phyloP scores from a whole-genome alignment of 1,140 invertebrate genomes.

The Solenopsis fugax region DNA sequence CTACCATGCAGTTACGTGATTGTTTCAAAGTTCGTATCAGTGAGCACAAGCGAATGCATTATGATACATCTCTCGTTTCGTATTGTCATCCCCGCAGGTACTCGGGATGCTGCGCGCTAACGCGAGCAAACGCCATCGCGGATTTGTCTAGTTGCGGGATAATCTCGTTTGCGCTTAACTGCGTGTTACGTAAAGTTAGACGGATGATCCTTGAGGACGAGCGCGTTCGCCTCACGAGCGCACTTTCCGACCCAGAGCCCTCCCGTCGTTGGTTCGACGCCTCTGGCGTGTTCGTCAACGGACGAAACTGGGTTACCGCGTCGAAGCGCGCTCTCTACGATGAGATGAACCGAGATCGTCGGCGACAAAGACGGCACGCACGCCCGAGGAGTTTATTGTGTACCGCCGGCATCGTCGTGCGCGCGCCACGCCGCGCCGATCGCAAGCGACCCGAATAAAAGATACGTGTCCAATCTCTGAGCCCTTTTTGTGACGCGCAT shows the following conservation, averaged over 20 bases:
- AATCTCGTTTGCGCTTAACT: conserved; percentile 40
- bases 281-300: conserved; percentile 12
- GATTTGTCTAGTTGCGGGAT: conserved; percentile 40
- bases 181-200: conserved; percentile 43
- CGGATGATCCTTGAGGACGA: conserved; percentile 30
- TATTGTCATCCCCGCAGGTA: not conserved
- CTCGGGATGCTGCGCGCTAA: conserved; percentile 42
- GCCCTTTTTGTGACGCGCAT: conserved; percentile 67
- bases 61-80: conserved; percentile 12
- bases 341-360: conserved; percentile 38
- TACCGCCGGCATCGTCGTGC: not conserved
- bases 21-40: not conserved
- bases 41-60: not conserved
- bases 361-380: conserved; percentile 48
- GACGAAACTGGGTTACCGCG: conserved; percentile 69
- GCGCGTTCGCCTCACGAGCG: conserved; percentile 3
- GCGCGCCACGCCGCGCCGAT: conserved; percentile 9
- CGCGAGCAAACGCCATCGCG: conserved; percentile 48
- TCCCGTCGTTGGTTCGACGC: conserved; percentile 36
- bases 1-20: not conserved
- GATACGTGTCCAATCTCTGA: conserved; percentile 70
- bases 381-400: conserved; percentile 3
- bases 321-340: not conserved
- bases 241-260: conserved; percentile 56
- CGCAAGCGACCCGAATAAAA: conserved; percentile 57